A percentile compares a stretch with the other conserved stretches of the same genome.
Conservation (phyloP, 2,113 vertebrate genomes). For the Prochilodus magdalenae region DNA sequence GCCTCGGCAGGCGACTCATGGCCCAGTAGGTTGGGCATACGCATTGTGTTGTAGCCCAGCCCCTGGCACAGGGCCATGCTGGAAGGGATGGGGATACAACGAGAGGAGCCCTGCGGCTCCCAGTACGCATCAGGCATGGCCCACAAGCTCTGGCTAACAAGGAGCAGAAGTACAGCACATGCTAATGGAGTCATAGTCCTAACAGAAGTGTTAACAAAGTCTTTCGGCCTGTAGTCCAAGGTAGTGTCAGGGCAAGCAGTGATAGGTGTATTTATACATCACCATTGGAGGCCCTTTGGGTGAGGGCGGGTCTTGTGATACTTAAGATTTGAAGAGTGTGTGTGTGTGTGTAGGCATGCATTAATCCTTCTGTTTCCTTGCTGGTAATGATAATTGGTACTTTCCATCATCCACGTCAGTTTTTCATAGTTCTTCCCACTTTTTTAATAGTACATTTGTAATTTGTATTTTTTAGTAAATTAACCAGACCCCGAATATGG, state of each 20-base stretch:
- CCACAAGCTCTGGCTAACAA: constrained; percentile 52
- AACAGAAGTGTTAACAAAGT: neutral
- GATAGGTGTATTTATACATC: constrained; percentile 76
- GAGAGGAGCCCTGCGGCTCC: constrained; percentile 77
- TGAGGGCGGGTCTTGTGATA: constrained; percentile 49
- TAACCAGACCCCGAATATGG: too few relatives aligned
- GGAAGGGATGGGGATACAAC: constrained; percentile 76
- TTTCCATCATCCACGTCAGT: neutral
- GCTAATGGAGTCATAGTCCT: constrained; percentile 42
- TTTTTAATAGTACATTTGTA: neutral
- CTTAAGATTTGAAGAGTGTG: constrained; percentile 42
- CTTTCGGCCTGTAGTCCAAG: constrained; percentile 27
- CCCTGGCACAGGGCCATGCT: constrained; percentile 82
- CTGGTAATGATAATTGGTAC: constrained; percentile 48
- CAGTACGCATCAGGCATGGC: constrained; percentile 61
- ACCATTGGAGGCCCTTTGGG: constrained; percentile 50
- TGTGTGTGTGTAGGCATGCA: constrained; percentile 52
- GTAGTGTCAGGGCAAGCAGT: constrained; percentile 44
- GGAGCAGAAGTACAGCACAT: constrained; percentile 57
- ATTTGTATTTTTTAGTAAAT: too few relatives aligned
- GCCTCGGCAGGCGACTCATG: constrained; percentile 82
- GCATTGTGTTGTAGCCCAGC: constrained; percentile 83
- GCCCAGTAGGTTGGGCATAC: constrained; percentile 84
- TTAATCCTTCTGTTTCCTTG: constrained; percentile 14
- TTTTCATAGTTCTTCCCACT: neutral